Percentiles rank a stretch among this genome's conserved stretches.
Conservation (phyloP, 2,888 invertebrate species). For the Bhutanitis thaidina region DNA sequence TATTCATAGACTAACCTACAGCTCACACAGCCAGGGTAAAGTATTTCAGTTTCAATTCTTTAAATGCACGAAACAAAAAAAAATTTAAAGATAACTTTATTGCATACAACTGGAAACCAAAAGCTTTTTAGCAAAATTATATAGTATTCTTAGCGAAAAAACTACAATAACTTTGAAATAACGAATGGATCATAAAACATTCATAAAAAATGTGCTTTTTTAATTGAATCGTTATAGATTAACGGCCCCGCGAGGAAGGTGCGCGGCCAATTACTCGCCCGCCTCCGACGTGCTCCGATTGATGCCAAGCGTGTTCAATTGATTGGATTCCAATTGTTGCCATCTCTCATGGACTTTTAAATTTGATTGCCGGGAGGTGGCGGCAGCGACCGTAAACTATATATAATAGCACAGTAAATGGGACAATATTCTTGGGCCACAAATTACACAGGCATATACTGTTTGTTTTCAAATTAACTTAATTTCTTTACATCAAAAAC, state of each 20-base stretch:
- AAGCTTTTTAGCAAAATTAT: no score
- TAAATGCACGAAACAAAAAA: no score
- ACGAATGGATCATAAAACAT: constrained; percentile 29
- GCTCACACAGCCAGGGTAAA: no score
- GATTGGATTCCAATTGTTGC: background rate
- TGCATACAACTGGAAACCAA: no score
- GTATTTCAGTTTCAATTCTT: no score
- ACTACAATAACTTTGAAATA: constrained; percentile 5
- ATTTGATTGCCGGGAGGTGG: background rate
- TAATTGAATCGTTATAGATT: constrained; percentile 9
- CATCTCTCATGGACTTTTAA: background rate
- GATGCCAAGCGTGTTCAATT: constrained; percentile 22
- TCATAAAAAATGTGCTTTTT: constrained; percentile 29
- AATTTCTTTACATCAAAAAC: no score
- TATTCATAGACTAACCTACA: no score
- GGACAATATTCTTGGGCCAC: no score
- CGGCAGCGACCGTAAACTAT: background rate
- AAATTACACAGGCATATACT: no score
- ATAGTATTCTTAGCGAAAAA: no score
- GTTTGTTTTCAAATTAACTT: no score
- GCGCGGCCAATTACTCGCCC: background rate
- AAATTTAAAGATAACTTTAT: no score
- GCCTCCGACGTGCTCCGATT: constrained; percentile 24
- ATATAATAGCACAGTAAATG: background rate
- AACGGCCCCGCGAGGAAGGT: background rate